These are phyloP conservation scores for Semaprochilodus insignis DNA, from an alignment of 2,797 vertebrate genomes.

Conservation along the genomic window DNA sequence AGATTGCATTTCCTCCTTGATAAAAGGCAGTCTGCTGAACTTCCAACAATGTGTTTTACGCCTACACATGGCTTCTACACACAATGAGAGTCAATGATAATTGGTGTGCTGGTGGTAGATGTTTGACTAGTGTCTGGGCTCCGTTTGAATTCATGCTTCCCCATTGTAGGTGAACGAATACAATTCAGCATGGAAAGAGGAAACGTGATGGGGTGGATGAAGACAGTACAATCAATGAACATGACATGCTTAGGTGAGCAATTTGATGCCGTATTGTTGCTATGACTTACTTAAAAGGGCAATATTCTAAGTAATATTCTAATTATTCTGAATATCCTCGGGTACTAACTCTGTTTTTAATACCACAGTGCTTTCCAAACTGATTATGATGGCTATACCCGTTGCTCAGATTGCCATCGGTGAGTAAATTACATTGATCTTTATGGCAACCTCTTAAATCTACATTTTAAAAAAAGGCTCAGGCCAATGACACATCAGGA, in stretches of 20 bases:
- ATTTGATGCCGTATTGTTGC: background rate
- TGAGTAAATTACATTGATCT: conserved; percentile 59
- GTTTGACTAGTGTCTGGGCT: background rate
- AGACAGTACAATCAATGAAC: background rate
- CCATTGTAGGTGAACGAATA: conserved; percentile 9
- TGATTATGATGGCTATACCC: conserved; percentile 52
- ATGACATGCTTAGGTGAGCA: conserved; percentile 6
- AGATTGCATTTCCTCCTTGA: no score
- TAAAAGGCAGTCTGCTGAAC: no score
- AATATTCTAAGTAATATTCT: background rate
- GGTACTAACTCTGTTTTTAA: background rate
- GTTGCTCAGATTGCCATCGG: conserved; percentile 73
- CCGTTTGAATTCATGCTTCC: background rate
- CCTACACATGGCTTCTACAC: background rate
- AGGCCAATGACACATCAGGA: background rate
- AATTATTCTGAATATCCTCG: background rate
- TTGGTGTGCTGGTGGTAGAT: background rate
- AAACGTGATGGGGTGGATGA: background rate
- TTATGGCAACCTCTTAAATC: background rate
- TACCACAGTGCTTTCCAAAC: conserved; percentile 65
- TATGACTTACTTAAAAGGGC: background rate
- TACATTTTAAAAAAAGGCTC: background rate
- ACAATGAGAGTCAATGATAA: background rate
- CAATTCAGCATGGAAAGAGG: conserved; percentile 32
- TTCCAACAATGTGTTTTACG: background rate